Evolutionary conservation across 1,140 invertebrate species (phyloP).

Genomic region (Potamilus streckersoni): DNA sequence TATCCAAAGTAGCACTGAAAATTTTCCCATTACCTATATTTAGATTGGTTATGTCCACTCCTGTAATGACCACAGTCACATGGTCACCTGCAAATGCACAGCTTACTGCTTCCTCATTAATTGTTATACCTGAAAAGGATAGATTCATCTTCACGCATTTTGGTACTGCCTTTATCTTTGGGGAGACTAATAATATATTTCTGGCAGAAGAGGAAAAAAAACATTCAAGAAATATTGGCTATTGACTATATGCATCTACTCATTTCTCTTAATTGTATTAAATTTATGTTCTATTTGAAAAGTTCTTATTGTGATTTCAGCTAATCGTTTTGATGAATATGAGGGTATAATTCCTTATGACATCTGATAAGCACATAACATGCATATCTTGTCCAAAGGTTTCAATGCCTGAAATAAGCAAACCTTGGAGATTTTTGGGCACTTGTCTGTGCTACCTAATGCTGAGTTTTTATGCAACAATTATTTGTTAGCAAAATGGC

Average conservation of each 20-base stretch:
- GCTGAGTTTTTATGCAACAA: no score
- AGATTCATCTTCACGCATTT: neutral
- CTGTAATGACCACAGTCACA: slow-evolving; percentile 83
- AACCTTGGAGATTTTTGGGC: no score
- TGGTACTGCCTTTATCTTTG: neutral
- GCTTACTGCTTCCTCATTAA: slow-evolving; percentile 79
- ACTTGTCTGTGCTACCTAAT: no score
- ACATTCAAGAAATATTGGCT: neutral
- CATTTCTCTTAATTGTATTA: no score
- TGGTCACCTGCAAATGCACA: slow-evolving; percentile 96
- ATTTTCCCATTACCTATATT: slow-evolving; percentile 75
- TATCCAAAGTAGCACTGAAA: no score
- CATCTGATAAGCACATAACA: no score
- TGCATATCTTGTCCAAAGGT: no score
- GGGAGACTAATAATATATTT: neutral
- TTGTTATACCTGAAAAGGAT: slow-evolving; percentile 71
- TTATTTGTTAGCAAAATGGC: no score
- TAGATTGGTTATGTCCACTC: slow-evolving; percentile 79
- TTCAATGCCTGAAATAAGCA: no score
- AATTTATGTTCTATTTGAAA: neutral
- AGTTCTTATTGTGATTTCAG: neutral
- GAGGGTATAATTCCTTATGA: no score
- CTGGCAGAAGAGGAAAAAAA: neutral
- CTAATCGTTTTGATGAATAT: no score
- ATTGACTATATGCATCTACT: no score